phyloP scores from a whole-genome alignment of 2,113 vertebrate species.

The Amphiprion percula region DNA sequence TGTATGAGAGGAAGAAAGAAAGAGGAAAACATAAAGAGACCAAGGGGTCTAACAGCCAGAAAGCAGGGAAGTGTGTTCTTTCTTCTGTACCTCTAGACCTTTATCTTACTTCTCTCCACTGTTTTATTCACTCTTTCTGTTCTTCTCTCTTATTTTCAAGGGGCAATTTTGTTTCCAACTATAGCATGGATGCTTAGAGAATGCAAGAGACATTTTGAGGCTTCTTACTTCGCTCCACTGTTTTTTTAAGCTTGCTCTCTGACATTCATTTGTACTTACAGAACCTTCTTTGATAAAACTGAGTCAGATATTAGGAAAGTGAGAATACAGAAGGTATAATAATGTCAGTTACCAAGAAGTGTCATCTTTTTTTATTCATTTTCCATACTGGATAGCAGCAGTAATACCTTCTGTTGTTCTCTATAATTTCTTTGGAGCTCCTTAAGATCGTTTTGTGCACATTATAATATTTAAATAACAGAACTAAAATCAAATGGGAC shows the following conservation, averaged over 20 bases:
- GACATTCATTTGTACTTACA: neutral
- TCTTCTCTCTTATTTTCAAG: neutral
- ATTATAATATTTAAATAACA: neutral
- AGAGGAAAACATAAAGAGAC: constrained; percentile 50
- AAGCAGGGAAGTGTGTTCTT: constrained; percentile 23
- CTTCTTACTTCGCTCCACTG: neutral
- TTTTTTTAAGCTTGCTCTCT: neutral
- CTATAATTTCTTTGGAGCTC: neutral
- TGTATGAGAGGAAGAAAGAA: constrained; percentile 50
- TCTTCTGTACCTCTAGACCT: constrained; percentile 19
- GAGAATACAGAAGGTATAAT: neutral
- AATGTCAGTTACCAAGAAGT: neutral
- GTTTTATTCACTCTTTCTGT: neutral
- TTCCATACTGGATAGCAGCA: neutral
- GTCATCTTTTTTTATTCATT: constrained; percentile 6
- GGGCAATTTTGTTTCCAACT: neutral
- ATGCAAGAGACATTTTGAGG: neutral
- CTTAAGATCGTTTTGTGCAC: too few species aligned
- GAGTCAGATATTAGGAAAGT: constrained; percentile 4
- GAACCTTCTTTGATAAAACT: neutral
- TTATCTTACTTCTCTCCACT: constrained; percentile 6
- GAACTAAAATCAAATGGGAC: neutral
- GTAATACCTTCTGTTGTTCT: neutral
- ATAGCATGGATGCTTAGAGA: neutral
- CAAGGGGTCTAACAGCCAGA: constrained; percentile 32